These are phyloP conservation scores for Chymomyza caudatula DNA, from an alignment of 2,888 invertebrate genomes.

Conservation along the genomic window DNA sequence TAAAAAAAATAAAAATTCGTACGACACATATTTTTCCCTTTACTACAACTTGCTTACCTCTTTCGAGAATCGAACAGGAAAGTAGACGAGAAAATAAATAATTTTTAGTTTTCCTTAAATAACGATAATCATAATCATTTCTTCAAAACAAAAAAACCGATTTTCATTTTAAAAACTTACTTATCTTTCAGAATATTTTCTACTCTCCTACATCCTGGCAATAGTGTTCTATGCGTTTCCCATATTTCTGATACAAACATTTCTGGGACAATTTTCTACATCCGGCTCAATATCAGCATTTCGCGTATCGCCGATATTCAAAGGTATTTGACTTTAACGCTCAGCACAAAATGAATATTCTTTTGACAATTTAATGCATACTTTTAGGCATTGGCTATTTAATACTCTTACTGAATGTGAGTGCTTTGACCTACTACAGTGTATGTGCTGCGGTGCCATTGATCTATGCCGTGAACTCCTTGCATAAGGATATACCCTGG, in stretches of 20 bases:
- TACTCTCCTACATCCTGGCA: slow-evolving; percentile 66
- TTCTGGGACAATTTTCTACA: slow-evolving; percentile 90
- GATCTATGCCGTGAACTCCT: slow-evolving; percentile 86
- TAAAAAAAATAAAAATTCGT: no score
- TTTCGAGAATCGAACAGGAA: no score
- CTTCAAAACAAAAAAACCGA: no score
- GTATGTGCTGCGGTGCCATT: slow-evolving; percentile 91
- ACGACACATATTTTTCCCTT: no score
- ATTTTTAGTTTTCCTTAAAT: no score
- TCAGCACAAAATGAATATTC: not conserved
- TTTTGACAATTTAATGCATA: not conserved
- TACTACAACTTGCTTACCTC: no score
- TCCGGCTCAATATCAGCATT: slow-evolving; percentile 90
- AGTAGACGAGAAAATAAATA: no score
- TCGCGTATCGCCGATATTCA: slow-evolving; percentile 90
- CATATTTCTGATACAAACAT: slow-evolving; percentile 91
- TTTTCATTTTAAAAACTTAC: not conserved
- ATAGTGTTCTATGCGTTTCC: slow-evolving; percentile 81
- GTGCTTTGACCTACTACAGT: slow-evolving; percentile 90
- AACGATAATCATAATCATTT: no score
- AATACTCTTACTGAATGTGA: slow-evolving; percentile 87
- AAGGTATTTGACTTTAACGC: slow-evolving; percentile 81
- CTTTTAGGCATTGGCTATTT: slow-evolving; percentile 81
- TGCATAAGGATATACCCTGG: slow-evolving; percentile 86
- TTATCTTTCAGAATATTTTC: slow-evolving; percentile 62